Evolutionary conservation across 2,797 vertebrate species (phyloP), one percentile per base, ranked within the genome.

Genomic region (Lepilemur ruficaudatus): DNA sequence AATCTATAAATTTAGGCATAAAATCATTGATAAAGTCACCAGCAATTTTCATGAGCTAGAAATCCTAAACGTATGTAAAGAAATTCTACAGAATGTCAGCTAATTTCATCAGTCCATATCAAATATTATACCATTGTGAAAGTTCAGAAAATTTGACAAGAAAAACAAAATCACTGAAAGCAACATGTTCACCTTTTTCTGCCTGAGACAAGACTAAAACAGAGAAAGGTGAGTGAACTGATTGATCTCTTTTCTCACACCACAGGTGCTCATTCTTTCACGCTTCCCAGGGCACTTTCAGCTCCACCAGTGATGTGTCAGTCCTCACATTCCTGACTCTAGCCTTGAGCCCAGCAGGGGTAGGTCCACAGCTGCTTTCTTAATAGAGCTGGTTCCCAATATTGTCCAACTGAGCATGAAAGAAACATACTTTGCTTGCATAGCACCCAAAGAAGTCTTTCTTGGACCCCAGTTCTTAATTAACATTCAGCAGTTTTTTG

Each of bases 1-100:
- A 89, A 59, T 59, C 63, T 69, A 79, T 70, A 9, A 82, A 86
- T 86, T 94, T 80, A 87, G 28, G 95, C 15, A 69, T n/a, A 79
- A 92, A 84, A 76, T 70, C n/a, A 72, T 70, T 83, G 52, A 86
- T 61, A 91, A 95, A 89, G 23, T 61, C 32, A 87, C 32, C 3
- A 38, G 15, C 63, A 48, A 89, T 89, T 95, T 75, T 88, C 25
- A 57, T 81, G 25, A 70, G 9, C 55, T 84, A 85, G 30, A 90
- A 94, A 52, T 76, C 4, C 20, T 46, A 92, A 79, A 89, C 48
- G 63, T 55, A 38, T 69, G 2, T 23, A 50, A 67, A 93, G 50
- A 52, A 88, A 67, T 67, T 92, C 48, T 67, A 80, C 48, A 94
- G 17, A 57, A 81, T 17, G 4, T 50, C 81, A 30, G 4, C 59